These are phyloP conservation scores for Hypomecis atomaria DNA, from an alignment of 2,888 invertebrate genomes.

Conservation along the genomic window DNA sequence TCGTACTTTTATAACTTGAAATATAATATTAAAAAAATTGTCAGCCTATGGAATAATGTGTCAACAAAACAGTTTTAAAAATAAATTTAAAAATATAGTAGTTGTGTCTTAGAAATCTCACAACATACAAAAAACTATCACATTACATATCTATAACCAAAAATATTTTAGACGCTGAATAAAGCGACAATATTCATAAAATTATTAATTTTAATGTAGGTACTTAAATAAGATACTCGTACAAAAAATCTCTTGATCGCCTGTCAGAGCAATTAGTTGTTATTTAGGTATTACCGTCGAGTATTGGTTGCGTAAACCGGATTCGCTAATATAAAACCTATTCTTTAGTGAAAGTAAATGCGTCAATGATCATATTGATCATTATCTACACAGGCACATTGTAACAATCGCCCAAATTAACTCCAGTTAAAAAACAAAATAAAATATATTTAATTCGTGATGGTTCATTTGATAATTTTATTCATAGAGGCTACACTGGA, in stretches of 20 bases:
- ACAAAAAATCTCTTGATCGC: constrained; percentile 14
- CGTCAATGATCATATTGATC: constrained; percentile 29
- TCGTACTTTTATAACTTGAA: too few species aligned
- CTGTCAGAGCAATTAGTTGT: constrained; percentile 34
- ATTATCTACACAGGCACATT: constrained; percentile 23
- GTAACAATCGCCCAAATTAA: constrained; percentile 31
- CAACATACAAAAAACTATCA: too few species aligned
- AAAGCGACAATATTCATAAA: too few species aligned
- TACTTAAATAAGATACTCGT: neutral
- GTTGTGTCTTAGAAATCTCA: too few species aligned
- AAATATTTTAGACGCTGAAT: too few species aligned
- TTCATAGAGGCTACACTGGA: neutral
- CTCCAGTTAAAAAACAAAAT: constrained; percentile 20
- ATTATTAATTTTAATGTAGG: neutral
- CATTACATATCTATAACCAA: too few species aligned
- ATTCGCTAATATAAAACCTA: constrained; percentile 32
- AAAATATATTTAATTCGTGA: neutral
- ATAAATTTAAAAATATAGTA: too few species aligned
- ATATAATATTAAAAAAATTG: too few species aligned
- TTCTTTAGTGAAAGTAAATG: constrained; percentile 38
- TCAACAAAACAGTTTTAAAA: too few species aligned
- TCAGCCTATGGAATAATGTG: too few species aligned
- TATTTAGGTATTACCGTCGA: constrained; percentile 30
- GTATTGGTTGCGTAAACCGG: constrained; percentile 32
- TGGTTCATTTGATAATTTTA: neutral